phyloP scores from a whole-genome alignment of 2,113 vertebrate genomes.

The Ammodramus savannarum region DNA sequence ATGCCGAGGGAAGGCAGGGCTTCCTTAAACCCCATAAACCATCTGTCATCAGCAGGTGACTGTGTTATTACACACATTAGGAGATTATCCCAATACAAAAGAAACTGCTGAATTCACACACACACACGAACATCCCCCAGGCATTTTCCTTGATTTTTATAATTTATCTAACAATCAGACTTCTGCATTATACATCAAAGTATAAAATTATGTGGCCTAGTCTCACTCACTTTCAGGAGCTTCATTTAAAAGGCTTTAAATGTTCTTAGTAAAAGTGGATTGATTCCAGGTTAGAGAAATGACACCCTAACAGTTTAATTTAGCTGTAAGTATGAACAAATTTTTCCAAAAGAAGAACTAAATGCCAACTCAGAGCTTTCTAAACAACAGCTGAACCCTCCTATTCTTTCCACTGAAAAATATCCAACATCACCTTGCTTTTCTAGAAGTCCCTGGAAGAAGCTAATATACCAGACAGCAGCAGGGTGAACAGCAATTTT shows the following conservation, averaged over 20 bases:
- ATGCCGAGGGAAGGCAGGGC: background rate
- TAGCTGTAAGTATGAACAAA: background rate
- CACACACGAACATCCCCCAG: background rate
- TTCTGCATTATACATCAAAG: background rate
- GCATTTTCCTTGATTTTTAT: background rate
- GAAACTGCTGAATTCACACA: conserved; percentile 10
- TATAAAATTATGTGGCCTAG: background rate
- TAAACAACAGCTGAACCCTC: background rate
- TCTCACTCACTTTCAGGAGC: background rate
- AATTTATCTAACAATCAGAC: background rate
- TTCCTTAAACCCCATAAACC: background rate
- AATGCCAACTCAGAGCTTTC: background rate
- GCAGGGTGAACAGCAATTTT: background rate
- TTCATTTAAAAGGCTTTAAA: background rate
- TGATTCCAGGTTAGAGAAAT: background rate
- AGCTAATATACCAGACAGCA: background rate
- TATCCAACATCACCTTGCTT: background rate
- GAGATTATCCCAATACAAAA: conserved; percentile 10
- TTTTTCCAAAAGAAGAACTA: background rate
- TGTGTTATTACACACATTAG: background rate
- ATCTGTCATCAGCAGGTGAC: background rate
- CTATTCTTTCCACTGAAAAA: background rate
- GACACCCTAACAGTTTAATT: background rate
- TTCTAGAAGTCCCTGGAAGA: background rate
- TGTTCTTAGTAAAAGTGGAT: background rate